A percentile compares a stretch with the other conserved stretches of the same genome.
phyloP scores from a whole-genome alignment of 2,797 vertebrate species.

The Neosilurus hyrtlii region DNA sequence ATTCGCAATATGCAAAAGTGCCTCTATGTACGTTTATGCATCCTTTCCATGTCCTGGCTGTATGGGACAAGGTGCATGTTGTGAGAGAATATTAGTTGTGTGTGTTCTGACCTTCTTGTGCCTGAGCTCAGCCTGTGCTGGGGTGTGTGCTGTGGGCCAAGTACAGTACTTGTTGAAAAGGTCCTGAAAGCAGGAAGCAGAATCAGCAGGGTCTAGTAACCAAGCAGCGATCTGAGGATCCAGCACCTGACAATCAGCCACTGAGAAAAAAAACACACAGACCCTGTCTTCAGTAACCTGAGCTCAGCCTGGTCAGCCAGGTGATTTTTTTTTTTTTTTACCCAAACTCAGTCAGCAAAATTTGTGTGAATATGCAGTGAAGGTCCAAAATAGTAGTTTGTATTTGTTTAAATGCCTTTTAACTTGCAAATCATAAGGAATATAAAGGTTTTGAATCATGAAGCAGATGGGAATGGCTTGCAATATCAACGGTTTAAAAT shows the following conservation, averaged over 20 bases:
- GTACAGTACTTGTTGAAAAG: conserved; percentile 77
- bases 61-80: not conserved
- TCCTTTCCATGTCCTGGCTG: not conserved
- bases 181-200: conserved; percentile 75
- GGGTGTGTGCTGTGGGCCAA: conserved; percentile 31
- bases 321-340: no score
- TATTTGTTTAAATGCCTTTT: no score
- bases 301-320: no score
- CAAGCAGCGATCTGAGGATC: conserved; percentile 89
- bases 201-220: conserved; percentile 85
- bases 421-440: no score
- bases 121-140: conserved; percentile 36
- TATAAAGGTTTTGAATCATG: no score
- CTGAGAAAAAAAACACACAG: conserved; percentile 60
- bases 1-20: not conserved
- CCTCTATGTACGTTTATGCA: not conserved
- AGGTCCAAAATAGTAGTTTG: no score
- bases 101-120: conserved; percentile 60
- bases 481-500: no score
- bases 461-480: no score
- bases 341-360: no score
- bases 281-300: not conserved
- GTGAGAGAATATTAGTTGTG: not conserved
- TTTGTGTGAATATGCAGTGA: no score
- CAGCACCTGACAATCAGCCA: conserved; percentile 73